phyloP scores from a whole-genome alignment of 2,888 invertebrate species.

The Dolichopus griseipennis region DNA sequence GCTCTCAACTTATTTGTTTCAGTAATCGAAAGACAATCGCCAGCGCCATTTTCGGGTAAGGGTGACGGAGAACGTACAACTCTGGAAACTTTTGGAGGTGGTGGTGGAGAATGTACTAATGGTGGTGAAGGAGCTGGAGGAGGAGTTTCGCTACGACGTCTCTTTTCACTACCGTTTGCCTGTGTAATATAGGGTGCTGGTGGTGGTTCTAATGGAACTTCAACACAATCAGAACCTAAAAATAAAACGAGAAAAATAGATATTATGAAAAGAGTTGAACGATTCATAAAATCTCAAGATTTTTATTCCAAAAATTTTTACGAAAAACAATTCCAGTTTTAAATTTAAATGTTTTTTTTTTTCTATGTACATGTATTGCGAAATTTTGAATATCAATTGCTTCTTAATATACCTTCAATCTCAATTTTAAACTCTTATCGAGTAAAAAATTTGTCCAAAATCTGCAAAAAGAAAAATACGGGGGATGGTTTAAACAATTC shows the following conservation, averaged over 20 bases:
- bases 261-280: slow-evolving; percentile 11
- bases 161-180: background rate
- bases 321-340: background rate
- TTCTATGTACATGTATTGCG: background rate
- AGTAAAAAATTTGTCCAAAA: slow-evolving; percentile 9
- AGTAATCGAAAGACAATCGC: slow-evolving; percentile 62
- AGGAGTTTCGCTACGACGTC: slow-evolving; percentile 16
- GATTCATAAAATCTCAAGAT: slow-evolving; percentile 12
- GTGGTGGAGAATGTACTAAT: slow-evolving; percentile 26
- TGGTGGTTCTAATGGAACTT: slow-evolving; percentile 37
- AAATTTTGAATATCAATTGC: background rate
- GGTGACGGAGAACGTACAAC: slow-evolving; percentile 33
- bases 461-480: slow-evolving; percentile 14
- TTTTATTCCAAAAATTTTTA: background rate
- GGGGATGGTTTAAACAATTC: background rate
- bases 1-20: slow-evolving; percentile 85
- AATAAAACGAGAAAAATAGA: slow-evolving; percentile 19
- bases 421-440: background rate
- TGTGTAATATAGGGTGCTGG: slow-evolving; percentile 19
- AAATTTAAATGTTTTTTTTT: background rate
- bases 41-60: slow-evolving; percentile 41
- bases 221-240: slow-evolving; percentile 43
- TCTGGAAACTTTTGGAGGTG: slow-evolving; percentile 25
- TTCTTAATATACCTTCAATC: background rate
- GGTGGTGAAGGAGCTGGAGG: slow-evolving; percentile 8